Conservation (phyloP, 2,888 invertebrate species). For the Gastracanthus pulcherrimus region DNA sequence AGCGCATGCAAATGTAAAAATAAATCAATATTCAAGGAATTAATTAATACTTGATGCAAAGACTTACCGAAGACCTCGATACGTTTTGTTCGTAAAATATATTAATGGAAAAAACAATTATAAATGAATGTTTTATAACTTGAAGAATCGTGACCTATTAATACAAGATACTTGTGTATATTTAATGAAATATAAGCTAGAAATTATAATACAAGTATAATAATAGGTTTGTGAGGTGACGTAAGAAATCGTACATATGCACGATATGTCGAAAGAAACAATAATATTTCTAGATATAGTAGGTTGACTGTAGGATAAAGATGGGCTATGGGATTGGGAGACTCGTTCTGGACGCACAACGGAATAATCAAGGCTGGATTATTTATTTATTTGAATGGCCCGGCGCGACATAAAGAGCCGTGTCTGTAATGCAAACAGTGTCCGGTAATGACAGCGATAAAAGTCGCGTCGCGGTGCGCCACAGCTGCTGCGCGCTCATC, state of each 20-base stretch:
- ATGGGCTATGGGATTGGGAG: no score
- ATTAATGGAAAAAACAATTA: conserved; percentile 24
- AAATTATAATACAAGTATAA: no score
- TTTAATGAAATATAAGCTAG: no score
- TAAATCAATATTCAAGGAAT: conserved; percentile 48
- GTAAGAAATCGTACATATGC: no score
- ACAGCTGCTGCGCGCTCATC: no score
- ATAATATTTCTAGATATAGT: no score
- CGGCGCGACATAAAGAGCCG: no score
- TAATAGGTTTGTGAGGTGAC: no score
- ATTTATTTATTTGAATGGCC: conserved; percentile 39
- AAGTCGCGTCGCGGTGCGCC: conserved; percentile 29
- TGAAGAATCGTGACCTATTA: conserved; percentile 49
- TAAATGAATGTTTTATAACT: conserved; percentile 30
- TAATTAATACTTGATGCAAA: conserved; percentile 40
- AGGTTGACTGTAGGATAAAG: no score
- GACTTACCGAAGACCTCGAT: conserved; percentile 1
- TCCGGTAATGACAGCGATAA: conserved; percentile 54
- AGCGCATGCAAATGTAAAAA: conserved; percentile 31
- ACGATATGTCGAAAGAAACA: no score
- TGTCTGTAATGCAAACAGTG: conserved; percentile 33
- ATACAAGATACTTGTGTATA: conserved; percentile 25
- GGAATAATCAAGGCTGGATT: conserved; percentile 18
- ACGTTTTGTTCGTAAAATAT: conserved; percentile 19
- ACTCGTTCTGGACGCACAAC: no score